These are phyloP conservation scores for Gortyna flavago DNA, from an alignment of 2,888 invertebrate genomes.

Conservation along the genomic window DNA sequence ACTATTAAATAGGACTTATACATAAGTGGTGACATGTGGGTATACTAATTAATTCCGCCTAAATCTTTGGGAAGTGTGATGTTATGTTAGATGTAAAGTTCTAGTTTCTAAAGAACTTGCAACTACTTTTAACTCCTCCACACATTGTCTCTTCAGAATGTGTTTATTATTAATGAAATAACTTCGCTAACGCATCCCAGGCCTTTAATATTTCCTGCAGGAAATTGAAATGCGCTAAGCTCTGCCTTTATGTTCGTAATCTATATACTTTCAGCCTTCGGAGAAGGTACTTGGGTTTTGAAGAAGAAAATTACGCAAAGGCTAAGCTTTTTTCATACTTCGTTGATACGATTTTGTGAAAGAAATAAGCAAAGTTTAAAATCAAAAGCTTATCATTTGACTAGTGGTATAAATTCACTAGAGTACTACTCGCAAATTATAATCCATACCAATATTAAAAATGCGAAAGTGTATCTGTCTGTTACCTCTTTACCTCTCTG, in stretches of 20 bases:
- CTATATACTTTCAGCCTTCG: conserved; percentile 29
- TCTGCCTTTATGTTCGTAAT: conserved; percentile 38
- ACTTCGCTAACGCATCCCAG: conserved; percentile 23
- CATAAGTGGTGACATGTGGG: too few species aligned
- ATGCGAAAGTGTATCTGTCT: too few species aligned
- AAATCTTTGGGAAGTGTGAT: too few species aligned
- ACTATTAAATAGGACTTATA: too few species aligned
- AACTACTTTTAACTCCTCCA: neutral
- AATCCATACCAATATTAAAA: too few species aligned
- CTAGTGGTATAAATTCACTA: too few species aligned
- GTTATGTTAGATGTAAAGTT: neutral
- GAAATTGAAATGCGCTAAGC: conserved; percentile 59
- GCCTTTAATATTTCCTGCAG: conserved; percentile 45
- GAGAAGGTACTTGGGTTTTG: conserved; percentile 6
- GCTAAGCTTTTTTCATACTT: neutral
- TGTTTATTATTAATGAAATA: conserved; percentile 54
- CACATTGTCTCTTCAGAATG: conserved; percentile 7
- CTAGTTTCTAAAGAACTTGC: neutral
- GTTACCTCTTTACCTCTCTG: too few species aligned
- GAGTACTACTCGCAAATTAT: too few species aligned
- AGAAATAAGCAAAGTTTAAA: too few species aligned
- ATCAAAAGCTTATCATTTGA: neutral
- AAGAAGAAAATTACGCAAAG: conserved; percentile 21
- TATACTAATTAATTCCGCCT: too few species aligned
- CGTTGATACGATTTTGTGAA: neutral